Evolutionary conservation across 2,113 vertebrate genomes (phyloP), one percentile per base, ranked within the genome.

Genomic region (Jaculus jaculus): DNA sequence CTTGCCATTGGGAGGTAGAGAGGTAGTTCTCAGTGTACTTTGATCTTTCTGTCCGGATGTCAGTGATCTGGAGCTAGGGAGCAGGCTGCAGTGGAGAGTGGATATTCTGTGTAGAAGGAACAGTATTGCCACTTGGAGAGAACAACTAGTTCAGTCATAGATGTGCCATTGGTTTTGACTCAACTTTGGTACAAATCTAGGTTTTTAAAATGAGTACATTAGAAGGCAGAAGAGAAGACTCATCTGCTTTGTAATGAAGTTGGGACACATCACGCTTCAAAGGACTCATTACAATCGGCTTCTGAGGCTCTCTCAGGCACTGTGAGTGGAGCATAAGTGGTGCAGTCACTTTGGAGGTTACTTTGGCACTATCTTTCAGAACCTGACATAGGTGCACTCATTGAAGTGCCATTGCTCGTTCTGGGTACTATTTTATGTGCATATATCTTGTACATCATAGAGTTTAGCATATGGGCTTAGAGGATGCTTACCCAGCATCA

Each of bases 171-270:
- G 66, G 47, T 63, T 93, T 93, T 96, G 82, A 85, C n/a, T 79
- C 82, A 89, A 68, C 42, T 86, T 73, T 65, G 83, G 42, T 80
- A 81, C 86, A 91, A 80, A 87, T 39, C 83, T 24, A 37, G 34
- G 47, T 80, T 93, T 92, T 37, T 88, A 61, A 90, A 94, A 90
- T 54, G 84, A 90, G 75, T 77, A 58, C 86, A 73, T 83, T 60
- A 84, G 82, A 92, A 84, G 73, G 66, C 54, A 86, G 83, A n/a
- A 71, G 90, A 30, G 2, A 78, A 94, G 1, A 17, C 61, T 80
- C 39, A 84, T 61, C 20, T 89, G 51, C 69, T 92, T 87, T 84
- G n/a, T 68, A 77, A 73, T 32, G 42, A 94, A 87, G 58, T 90
- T 66, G 84, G 6, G 74, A 65, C 90, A 69, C 74, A 84, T 66